Percentiles rank a stretch among this genome's conserved stretches.
These are phyloP conservation scores for Bactericera cockerelli DNA, from an alignment of 1,140 invertebrate species.

Conservation along the genomic window DNA sequence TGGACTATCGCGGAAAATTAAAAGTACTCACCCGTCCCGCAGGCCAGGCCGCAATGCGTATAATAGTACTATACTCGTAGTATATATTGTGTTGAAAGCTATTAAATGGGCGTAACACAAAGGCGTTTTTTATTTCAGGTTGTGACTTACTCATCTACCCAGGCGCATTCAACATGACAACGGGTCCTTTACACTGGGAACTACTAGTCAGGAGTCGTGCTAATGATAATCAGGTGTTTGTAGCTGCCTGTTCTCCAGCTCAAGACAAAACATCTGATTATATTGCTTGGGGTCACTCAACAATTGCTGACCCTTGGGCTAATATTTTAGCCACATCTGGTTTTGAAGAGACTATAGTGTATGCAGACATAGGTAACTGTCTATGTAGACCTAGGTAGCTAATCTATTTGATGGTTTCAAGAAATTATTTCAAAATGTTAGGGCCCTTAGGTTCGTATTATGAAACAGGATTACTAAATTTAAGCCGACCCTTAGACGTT, in stretches of 20 bases:
- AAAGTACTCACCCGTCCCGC: too few species aligned
- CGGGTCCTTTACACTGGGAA: constrained; percentile 86
- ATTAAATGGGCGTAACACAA: too few species aligned
- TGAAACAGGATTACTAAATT: too few species aligned
- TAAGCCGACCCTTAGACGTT: too few species aligned
- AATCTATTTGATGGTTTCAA: constrained; percentile 2
- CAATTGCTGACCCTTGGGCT: constrained; percentile 76
- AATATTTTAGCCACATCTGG: constrained; percentile 52
- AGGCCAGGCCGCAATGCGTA: too few species aligned
- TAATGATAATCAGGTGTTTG: constrained; percentile 72
- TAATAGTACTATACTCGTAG: too few species aligned
- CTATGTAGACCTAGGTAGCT: too few species aligned
- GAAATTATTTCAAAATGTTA: constrained; percentile 12
- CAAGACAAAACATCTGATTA: constrained; percentile 53
- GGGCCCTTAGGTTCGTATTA: too few species aligned
- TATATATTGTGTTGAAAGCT: too few species aligned
- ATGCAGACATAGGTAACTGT: constrained; percentile 54
- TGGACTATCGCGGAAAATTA: too few species aligned
- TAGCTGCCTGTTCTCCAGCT: constrained; percentile 60
- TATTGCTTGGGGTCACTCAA: constrained; percentile 77
- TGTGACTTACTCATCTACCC: constrained; percentile 77
- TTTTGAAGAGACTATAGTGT: constrained; percentile 50
- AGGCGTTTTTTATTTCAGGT: too few species aligned
- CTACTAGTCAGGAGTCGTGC: constrained; percentile 62
- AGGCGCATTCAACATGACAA: constrained; percentile 92